These are phyloP conservation scores for Sphecodes monilicornis DNA, from an alignment of 2,888 invertebrate genomes.

Conservation along the genomic window DNA sequence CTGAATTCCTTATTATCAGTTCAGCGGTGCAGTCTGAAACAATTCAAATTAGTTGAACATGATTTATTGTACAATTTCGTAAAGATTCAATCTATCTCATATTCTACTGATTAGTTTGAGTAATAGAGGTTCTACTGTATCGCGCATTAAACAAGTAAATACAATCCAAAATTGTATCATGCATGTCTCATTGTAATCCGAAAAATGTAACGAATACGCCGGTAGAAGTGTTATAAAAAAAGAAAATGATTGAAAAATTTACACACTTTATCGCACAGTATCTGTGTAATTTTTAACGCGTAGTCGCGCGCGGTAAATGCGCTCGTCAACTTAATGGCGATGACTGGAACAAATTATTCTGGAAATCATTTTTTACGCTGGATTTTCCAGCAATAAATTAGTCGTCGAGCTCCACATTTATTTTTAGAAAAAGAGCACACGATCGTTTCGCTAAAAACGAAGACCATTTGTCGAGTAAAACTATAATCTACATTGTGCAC, in stretches of 20 bases:
- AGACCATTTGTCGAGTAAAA: background rate
- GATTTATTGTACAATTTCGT: too few relatives aligned
- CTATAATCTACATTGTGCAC: background rate
- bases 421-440: background rate
- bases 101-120: too few relatives aligned
- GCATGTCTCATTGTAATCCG: background rate
- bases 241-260: background rate
- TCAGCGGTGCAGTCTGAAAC: too few relatives aligned
- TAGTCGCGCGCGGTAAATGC: background rate
- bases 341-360: background rate
- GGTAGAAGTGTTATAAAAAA: background rate
- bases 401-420: background rate
- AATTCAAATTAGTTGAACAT: too few relatives aligned
- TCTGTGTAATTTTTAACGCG: background rate
- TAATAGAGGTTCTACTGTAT: too few relatives aligned
- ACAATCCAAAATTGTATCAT: background rate
- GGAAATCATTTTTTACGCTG: background rate
- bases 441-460: background rate
- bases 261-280: background rate
- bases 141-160: background rate
- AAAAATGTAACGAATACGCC: background rate
- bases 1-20: too few relatives aligned
- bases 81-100: too few relatives aligned
- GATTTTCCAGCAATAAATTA: background rate
- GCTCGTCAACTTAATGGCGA: too few relatives aligned